Evolutionary conservation across 2,113 vertebrate species (phyloP), one percentile per base, ranked within the genome.

Genomic region (Zosterops hypoxanthus): DNA sequence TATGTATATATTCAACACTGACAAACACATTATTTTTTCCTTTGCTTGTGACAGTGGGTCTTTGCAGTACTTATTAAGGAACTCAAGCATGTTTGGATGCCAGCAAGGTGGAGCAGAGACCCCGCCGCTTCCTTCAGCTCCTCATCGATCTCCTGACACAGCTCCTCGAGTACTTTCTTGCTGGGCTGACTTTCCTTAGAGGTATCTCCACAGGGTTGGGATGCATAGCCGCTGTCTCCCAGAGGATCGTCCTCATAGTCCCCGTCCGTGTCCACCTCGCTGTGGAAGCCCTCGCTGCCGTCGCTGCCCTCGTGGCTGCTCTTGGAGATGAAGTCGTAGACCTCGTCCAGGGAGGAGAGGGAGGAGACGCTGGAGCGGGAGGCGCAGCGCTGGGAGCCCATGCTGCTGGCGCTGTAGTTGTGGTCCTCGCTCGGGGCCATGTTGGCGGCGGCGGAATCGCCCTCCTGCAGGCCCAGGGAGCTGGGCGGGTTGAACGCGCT

Each of bases 101-200:
- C 99, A 22, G 99, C 99, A 46, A 99, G 98, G 97, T 99, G 99
- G 71, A 99, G 98, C 95, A 99, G 98, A 34, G 99, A 99, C n/a
- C 99, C 99, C 0, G 99, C 99, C 1, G 99, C 99, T 92, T 99
- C 99, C 95, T 99, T 99, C 82, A 99, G 97, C 99, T 99, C 99
- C 94, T 99, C 99, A 33, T 99, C 99, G 23, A 99, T 98, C 96
- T 99, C 99, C 21, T 98, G 98, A 91, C 99, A 98, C 9, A 98
- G 83, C 94, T 98, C 99, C 57, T 98, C 97, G 2, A 98, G 91
- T 16, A 95, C 97, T 96, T 98, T 98, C 95, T 98, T 98, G 88
- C 95, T 95, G 42, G 97, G 96, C 65, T 98, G 98, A 76, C 96
- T 98, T 92, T 98, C 98, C 79, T 94, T 93, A 44, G 98, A 94